phyloP scores from a whole-genome alignment of 2,888 invertebrate genomes.

The Cloeon dipterum region DNA sequence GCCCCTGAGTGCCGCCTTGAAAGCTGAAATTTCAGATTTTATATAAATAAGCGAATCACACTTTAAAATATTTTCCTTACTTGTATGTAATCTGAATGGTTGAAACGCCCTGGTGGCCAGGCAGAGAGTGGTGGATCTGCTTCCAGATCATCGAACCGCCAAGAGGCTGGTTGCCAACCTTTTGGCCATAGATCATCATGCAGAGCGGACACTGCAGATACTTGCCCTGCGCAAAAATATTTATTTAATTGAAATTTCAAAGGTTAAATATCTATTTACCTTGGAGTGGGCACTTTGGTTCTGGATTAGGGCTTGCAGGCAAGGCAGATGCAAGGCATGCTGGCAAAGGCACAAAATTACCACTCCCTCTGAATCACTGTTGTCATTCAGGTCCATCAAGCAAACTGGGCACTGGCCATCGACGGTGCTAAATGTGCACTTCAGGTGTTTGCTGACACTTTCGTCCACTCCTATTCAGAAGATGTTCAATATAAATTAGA shows the following conservation, averaged over 20 bases:
- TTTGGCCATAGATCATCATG: constrained; percentile 59
- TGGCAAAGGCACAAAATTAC: constrained; percentile 47
- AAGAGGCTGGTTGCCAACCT: constrained; percentile 61
- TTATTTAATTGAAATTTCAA: constrained; percentile 13
- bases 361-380: constrained; percentile 20
- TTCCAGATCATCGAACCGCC: constrained; percentile 65
- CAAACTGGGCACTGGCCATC: constrained; percentile 45
- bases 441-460: no score
- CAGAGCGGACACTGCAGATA: constrained; percentile 74
- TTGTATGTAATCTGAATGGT: constrained; percentile 69
- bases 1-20: constrained; percentile 60
- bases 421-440: no score
- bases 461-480: no score
- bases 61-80: constrained; percentile 22
- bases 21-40: constrained; percentile 28
- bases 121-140: constrained; percentile 34
- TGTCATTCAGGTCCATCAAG: constrained; percentile 14
- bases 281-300: constrained; percentile 24
- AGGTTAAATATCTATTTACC: constrained; percentile 7
- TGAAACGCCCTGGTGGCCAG: constrained; percentile 39
- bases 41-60: neutral
- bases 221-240: constrained; percentile 24
- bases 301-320: constrained; percentile 50
- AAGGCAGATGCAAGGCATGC: constrained; percentile 60
- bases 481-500: no score